Conservation (phyloP, 2,113 vertebrate species). For the Eptatretus burgeri region DNA sequence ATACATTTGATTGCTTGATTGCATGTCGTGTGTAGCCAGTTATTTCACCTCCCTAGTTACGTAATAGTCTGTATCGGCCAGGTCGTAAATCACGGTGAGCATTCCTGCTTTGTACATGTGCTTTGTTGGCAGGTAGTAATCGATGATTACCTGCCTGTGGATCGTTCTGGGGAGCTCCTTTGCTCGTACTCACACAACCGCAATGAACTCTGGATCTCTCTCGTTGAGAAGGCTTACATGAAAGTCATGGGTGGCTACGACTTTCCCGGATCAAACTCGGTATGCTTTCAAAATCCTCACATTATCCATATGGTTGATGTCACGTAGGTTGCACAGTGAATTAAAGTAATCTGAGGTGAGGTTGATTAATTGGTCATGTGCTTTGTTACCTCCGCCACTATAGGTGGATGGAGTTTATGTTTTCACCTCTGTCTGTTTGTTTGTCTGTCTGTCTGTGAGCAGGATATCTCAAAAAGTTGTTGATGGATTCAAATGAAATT, state of each 20-base stretch:
- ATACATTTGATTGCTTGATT: no score
- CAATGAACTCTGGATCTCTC: constrained; percentile 84
- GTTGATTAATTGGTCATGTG: not conserved
- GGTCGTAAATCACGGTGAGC: no score
- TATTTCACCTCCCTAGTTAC: no score
- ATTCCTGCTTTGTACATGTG: not conserved
- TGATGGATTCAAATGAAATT: no score
- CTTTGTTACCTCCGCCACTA: no score
- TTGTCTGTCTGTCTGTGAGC: no score
- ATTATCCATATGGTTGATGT: not conserved
- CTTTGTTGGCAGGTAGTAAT: constrained; percentile 48
- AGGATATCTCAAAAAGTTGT: no score
- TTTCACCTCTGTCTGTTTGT: no score
- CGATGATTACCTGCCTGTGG: constrained; percentile 70
- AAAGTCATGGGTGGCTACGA: constrained; percentile 98
- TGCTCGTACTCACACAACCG: constrained; percentile 92
- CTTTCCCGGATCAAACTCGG: constrained; percentile 92
- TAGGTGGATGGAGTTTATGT: no score
- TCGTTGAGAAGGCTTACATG: constrained; percentile 99
- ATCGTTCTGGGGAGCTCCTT: constrained; percentile 63
- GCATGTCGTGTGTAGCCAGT: no score
- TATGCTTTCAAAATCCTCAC: constrained; percentile 20
- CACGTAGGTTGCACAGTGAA: constrained; percentile 4
- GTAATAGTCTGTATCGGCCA: no score
- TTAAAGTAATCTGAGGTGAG: not conserved